phyloP scores from a whole-genome alignment of 2,797 vertebrate species.

The Spinus pinus region DNA sequence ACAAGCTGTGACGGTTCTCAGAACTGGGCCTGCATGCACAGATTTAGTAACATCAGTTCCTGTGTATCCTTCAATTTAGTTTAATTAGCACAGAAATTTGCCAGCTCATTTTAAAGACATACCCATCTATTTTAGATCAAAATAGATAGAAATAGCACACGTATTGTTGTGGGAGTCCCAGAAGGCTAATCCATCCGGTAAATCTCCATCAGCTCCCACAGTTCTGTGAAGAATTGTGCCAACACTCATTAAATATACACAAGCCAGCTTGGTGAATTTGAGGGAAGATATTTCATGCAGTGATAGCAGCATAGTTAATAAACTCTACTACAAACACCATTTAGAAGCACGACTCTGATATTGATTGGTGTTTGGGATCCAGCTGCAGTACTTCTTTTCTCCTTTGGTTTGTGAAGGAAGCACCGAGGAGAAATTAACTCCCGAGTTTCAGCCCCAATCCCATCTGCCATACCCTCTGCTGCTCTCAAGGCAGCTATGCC shows the following conservation, averaged over 20 bases:
- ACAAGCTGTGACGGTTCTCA: neutral
- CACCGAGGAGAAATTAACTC: neutral
- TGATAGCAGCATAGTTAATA: constrained; percentile 7
- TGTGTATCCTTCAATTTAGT: neutral
- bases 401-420: neutral
- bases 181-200: constrained; percentile 11
- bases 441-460: neutral
- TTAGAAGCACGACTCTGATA: neutral
- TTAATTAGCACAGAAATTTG: constrained; percentile 18
- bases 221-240: neutral
- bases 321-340: neutral
- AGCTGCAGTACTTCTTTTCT: neutral
- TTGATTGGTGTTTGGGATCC: neutral
- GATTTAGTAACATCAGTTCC: neutral
- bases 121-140: constrained; percentile 21
- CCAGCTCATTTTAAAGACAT: constrained; percentile 1
- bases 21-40: neutral
- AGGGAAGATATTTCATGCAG: constrained; percentile 4
- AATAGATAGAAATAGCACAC: constrained; percentile 11
- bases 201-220: neutral
- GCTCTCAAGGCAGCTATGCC: neutral
- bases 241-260: constrained; percentile 44
- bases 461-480: neutral
- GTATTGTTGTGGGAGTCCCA: constrained; percentile 24
- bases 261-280: neutral